phyloP scores from a whole-genome alignment of 2,888 invertebrate species.

The Drosophila mimica region DNA sequence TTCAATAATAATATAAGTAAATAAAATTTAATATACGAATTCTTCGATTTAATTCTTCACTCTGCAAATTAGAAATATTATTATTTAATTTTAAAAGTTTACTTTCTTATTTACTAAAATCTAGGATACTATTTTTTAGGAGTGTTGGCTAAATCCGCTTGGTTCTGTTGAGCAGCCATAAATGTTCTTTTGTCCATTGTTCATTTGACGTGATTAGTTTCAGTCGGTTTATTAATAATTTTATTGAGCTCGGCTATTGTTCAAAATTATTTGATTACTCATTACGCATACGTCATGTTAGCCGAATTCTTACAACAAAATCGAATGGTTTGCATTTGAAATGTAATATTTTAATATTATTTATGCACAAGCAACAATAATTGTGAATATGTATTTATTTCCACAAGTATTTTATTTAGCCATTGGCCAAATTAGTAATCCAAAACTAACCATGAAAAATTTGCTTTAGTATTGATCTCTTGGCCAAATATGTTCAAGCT shows the following conservation, averaged over 20 bases:
- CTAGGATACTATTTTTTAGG: background rate
- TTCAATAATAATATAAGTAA: background rate
- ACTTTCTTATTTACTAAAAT: background rate
- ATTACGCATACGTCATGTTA: constrained; percentile 55
- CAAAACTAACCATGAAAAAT: background rate
- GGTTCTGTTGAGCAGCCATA: constrained; percentile 46
- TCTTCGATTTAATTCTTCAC: background rate
- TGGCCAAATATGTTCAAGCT: background rate
- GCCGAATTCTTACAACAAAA: background rate
- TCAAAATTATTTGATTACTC: constrained; percentile 50
- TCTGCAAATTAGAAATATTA: background rate
- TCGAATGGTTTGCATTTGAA: background rate
- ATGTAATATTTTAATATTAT: background rate
- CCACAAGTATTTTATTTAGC: background rate
- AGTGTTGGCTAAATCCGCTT: constrained; percentile 20
- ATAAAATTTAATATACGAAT: background rate
- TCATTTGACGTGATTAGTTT: constrained; percentile 69
- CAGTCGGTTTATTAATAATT: constrained; percentile 62
- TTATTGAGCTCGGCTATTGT: constrained; percentile 51
- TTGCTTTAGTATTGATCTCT: background rate
- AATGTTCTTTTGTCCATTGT: constrained; percentile 52
- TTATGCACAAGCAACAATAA: background rate
- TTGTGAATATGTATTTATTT: background rate
- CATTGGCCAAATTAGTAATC: constrained; percentile 22
- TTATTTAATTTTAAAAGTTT: background rate